Evolutionary conservation across 1,140 invertebrate genomes (phyloP).

Genomic region (Latrodectus geometricus): DNA sequence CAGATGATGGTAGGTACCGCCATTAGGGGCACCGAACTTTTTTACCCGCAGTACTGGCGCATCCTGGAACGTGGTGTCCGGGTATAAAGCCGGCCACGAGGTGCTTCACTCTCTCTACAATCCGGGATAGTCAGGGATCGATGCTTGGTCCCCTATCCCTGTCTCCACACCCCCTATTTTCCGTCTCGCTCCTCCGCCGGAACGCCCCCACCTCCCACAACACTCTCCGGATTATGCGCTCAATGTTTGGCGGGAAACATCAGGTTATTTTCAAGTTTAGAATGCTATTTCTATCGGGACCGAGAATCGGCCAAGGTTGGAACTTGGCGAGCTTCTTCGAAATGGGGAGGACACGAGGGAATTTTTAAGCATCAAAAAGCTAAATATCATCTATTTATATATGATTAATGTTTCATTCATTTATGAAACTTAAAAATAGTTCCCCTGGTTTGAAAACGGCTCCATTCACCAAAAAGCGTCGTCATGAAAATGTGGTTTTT

Average conservation of each 20-base stretch:
- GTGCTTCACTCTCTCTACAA: neutral
- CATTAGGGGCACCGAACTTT: neutral
- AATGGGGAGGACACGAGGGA: no score
- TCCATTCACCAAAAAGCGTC: no score
- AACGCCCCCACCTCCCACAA: conserved; percentile 9
- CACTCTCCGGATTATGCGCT: neutral
- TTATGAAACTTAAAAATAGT: no score
- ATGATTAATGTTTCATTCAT: no score
- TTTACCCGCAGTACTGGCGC: conserved; percentile 35
- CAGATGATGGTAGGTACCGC: neutral
- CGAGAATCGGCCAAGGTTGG: no score
- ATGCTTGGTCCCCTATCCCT: conserved; percentile 16
- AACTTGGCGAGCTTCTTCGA: no score
- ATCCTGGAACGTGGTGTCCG: neutral
- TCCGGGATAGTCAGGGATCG: conserved; percentile 1
- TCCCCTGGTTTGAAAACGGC: no score
- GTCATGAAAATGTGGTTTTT: no score
- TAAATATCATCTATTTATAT: no score
- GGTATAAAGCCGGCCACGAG: conserved; percentile 21
- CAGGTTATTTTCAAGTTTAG: neutral
- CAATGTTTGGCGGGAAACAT: conserved; percentile 25
- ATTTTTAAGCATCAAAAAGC: no score
- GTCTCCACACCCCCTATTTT: conserved; percentile 10
- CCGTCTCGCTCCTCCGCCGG: conserved; percentile 8
- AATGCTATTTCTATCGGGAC: no score